These are phyloP conservation scores for Bubo blakistoni DNA, from an alignment of 2,113 vertebrate species.

Conservation along the genomic window DNA sequence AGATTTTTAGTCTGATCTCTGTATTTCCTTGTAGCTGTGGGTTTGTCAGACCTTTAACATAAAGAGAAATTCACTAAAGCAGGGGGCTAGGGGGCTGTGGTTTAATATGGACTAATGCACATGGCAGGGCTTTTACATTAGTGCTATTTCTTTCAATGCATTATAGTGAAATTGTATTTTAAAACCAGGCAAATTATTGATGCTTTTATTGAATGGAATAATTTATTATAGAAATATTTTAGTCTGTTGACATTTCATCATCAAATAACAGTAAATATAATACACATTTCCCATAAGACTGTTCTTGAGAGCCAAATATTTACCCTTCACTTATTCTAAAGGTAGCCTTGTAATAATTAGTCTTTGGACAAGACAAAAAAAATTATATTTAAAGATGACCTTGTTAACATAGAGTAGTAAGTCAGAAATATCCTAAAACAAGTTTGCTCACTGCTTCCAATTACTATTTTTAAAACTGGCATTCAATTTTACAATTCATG, in stretches of 20 bases:
- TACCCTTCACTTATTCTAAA: constrained; percentile 45
- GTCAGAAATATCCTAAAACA: constrained; percentile 1
- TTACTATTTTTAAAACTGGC: constrained; percentile 21
- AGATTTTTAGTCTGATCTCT: constrained; percentile 23
- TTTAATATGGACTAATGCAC: constrained; percentile 36
- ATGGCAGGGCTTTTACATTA: constrained; percentile 19
- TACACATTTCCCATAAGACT: constrained; percentile 67
- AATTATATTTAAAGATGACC: neutral
- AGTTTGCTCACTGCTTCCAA: constrained; percentile 9
- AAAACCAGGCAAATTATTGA: constrained; percentile 60
- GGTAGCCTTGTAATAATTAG: neutral
- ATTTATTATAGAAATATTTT: constrained; percentile 68
- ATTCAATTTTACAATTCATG: constrained; percentile 38
- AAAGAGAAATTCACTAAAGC: neutral
- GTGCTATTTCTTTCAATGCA: constrained; percentile 26
- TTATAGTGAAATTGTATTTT: constrained; percentile 64
- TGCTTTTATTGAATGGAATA: constrained; percentile 68
- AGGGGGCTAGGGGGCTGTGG: neutral
- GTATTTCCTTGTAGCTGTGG: constrained; percentile 8
- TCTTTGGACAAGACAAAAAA: neutral
- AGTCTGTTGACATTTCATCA: constrained; percentile 65
- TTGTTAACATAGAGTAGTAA: neutral
- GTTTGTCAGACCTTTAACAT: neutral
- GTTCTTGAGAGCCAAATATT: constrained; percentile 55
- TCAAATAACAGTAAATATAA: constrained; percentile 69